Conservation (phyloP, 2,888 invertebrate species). For the Xestia c-nigrum region DNA sequence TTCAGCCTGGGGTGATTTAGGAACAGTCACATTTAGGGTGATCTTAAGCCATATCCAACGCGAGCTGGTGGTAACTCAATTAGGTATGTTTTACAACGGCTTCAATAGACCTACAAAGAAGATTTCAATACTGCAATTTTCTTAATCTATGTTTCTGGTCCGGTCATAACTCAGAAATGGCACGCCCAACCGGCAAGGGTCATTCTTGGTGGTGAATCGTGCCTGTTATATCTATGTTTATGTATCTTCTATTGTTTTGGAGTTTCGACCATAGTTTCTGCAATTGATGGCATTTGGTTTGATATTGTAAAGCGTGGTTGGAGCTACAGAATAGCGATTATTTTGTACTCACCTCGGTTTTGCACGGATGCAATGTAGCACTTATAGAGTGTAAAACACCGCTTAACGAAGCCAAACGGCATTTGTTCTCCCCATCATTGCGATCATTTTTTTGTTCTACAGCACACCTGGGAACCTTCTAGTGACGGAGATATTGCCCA, state of each 20-base stretch:
- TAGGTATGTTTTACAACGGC: neutral
- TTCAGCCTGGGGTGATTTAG: no score
- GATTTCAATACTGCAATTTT: neutral
- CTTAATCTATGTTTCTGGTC: conserved; percentile 38
- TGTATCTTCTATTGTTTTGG: conserved; percentile 35
- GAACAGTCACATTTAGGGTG: no score
- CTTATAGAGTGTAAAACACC: no score
- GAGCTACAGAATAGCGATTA: neutral
- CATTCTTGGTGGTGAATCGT: conserved; percentile 47
- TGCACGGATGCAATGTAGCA: no score
- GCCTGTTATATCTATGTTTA: conserved; percentile 25
- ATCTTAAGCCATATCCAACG: neutral
- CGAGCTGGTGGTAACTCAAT: neutral
- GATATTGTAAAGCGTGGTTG: neutral
- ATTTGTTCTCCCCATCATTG: no score
- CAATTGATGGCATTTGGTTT: conserved; percentile 21
- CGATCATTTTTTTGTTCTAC: no score
- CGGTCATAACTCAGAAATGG: conserved; percentile 62
- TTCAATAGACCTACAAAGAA: neutral
- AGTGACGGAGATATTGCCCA: no score
- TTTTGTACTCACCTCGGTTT: no score
- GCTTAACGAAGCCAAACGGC: no score
- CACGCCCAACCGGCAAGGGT: conserved; percentile 61
- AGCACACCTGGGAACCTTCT: no score
- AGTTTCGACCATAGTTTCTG: conserved; percentile 24